These are phyloP conservation scores for Empis livida DNA, from an alignment of 2,888 invertebrate genomes.

Conservation along the genomic window DNA sequence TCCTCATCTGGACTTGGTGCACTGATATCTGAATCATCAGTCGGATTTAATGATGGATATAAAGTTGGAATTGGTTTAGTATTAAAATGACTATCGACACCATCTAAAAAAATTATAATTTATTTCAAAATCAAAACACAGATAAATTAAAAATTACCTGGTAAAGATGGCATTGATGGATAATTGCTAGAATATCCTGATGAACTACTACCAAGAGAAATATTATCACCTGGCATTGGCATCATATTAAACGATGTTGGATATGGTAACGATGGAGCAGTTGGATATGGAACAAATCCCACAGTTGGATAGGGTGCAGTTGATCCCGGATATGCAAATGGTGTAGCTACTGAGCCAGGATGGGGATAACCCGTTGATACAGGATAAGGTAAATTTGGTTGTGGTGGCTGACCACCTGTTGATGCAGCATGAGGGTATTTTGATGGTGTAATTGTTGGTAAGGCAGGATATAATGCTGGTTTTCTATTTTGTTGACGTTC, in stretches of 20 bases:
- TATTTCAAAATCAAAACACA: neutral
- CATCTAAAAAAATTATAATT: slow-evolving; percentile 8
- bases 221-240: slow-evolving; percentile 25
- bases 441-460: slow-evolving; percentile 16
- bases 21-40: slow-evolving; percentile 18
- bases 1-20: slow-evolving; percentile 23
- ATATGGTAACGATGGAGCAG: slow-evolving; percentile 20
- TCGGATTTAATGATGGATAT: slow-evolving; percentile 17
- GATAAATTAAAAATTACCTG: slow-evolving; percentile 10
- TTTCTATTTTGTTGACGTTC: slow-evolving; percentile 15
- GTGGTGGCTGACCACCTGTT: slow-evolving; percentile 16
- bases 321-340: slow-evolving; percentile 12
- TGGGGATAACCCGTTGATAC: slow-evolving; percentile 4
- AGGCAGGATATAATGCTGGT: slow-evolving; percentile 24
- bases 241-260: slow-evolving; percentile 20
- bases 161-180: slow-evolving; percentile 17
- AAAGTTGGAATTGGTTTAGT: slow-evolving; percentile 12
- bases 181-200: slow-evolving; percentile 14
- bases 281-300: slow-evolving; percentile 13
- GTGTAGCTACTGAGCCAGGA: slow-evolving; percentile 4
- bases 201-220: slow-evolving; percentile 12
- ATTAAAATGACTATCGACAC: slow-evolving; percentile 9
- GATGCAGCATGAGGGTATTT: slow-evolving; percentile 21
- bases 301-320: slow-evolving; percentile 15
- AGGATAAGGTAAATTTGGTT: slow-evolving; percentile 19